Conservation (phyloP, 2,888 invertebrate species). For the Caenorhabditis auriculariae region DNA sequence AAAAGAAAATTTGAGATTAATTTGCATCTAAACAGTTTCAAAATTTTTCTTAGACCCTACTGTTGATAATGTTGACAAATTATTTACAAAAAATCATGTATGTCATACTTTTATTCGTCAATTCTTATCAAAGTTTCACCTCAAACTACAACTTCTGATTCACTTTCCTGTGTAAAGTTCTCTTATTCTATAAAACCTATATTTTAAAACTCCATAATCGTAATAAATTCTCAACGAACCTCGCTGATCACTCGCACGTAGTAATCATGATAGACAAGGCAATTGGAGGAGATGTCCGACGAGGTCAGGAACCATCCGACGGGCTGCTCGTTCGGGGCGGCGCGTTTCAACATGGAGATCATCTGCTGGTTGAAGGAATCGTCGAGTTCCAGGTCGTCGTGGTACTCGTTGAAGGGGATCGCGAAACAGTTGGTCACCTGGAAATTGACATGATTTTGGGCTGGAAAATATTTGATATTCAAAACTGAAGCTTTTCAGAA, state of each 20-base stretch:
- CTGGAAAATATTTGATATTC: not conserved
- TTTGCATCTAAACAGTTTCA: too few species aligned
- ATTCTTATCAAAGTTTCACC: too few species aligned
- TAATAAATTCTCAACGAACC: conserved; percentile 7
- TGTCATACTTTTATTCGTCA: too few species aligned
- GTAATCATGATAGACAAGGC: conserved; percentile 60
- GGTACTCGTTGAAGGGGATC: conserved; percentile 89
- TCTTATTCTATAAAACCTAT: too few species aligned
- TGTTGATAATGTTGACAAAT: too few species aligned
- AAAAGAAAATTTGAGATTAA: too few species aligned
- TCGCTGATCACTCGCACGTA: conserved; percentile 55
- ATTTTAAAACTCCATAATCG: too few species aligned
- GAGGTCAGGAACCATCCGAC: conserved; percentile 98
- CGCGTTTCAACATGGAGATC: conserved; percentile 80
- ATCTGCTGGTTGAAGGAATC: conserved; percentile 88
- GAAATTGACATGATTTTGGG: conserved; percentile 71
- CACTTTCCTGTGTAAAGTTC: too few species aligned
- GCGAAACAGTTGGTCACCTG: conserved; percentile 99
- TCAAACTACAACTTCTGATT: too few species aligned
- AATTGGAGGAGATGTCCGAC: conserved; percentile 83
- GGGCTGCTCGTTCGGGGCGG: conserved; percentile 87
- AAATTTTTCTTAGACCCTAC: too few species aligned
- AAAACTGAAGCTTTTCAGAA: not conserved
- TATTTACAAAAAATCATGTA: too few species aligned
- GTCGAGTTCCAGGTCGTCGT: conserved; percentile 88